Evolutionary conservation across 2,888 invertebrate genomes (phyloP).

Genomic region (Eupithecia dodoneata): DNA sequence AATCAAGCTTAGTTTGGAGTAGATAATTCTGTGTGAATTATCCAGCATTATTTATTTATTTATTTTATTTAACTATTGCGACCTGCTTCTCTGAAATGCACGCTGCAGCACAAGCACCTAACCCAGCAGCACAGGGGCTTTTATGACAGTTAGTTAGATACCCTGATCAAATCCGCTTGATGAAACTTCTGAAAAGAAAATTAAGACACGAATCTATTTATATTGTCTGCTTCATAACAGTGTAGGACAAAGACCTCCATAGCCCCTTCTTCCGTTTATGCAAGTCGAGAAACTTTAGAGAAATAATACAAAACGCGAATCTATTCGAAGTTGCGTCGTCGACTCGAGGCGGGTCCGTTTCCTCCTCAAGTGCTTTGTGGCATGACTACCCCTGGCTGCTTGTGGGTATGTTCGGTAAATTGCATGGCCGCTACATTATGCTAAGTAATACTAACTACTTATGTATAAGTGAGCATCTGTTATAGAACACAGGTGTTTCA

Average conservation of each 20-base stretch:
- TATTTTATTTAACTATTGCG: neutral
- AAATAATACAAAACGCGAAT: neutral
- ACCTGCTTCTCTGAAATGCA: neutral
- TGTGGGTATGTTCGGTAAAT: neutral
- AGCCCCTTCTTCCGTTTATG: neutral
- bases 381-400: neutral
- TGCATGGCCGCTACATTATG: neutral
- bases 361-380: slow-evolving; percentile 5
- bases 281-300: neutral
- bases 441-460: neutral
- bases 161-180: neutral
- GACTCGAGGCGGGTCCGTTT: neutral
- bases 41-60: too few species aligned
- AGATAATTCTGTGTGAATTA: too few species aligned
- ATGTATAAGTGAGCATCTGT: neutral
- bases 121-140: neutral
- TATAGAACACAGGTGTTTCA: neutral
- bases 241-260: neutral
- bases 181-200: neutral
- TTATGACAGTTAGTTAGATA: neutral
- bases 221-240: neutral
- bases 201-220: neutral
- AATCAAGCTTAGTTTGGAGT: too few species aligned
- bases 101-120: neutral
- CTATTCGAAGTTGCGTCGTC: neutral